Percentiles rank a stretch among this genome's conserved stretches.
Conservation (phyloP, 2,797 vertebrate genomes). For the Pelochelys cantorii region DNA sequence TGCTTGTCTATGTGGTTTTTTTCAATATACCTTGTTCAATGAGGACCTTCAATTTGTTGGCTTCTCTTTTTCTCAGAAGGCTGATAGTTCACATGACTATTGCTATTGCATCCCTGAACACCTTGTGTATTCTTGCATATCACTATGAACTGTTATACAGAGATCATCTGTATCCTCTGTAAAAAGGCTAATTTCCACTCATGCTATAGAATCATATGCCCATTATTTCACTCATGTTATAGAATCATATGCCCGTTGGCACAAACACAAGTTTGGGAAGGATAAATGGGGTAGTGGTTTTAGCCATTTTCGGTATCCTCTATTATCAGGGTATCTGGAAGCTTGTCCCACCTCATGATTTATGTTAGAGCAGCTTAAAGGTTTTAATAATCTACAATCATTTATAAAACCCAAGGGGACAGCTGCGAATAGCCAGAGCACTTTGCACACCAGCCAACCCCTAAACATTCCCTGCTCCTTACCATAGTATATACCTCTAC, state of each 20-base stretch:
- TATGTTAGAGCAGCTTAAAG: background rate
- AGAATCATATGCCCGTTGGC: rapidly evolving
- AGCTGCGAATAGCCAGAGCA: background rate
- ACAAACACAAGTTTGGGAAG: background rate
- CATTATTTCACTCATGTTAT: no score
- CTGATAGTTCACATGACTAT: rapidly evolving
- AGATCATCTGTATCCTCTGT: background rate
- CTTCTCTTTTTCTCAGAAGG: background rate
- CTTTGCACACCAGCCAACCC: background rate
- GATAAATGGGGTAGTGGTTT: background rate
- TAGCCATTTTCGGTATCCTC: background rate
- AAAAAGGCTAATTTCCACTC: background rate
- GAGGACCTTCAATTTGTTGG: background rate
- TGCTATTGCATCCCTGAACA: rapidly evolving
- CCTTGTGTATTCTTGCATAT: rapidly evolving
- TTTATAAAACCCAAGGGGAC: background rate
- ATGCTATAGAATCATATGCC: rapidly evolving
- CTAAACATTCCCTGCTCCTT: background rate
- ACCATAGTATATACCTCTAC: rapidly evolving
- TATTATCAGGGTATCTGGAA: background rate
- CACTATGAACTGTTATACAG: background rate
- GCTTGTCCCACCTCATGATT: background rate
- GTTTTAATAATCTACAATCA: background rate
- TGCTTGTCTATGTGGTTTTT: background rate
- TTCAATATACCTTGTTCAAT: background rate